Percentiles rank a stretch among this genome's conserved stretches.
phyloP scores from a whole-genome alignment of 1,140 invertebrate genomes.

The Telenomus remus region DNA sequence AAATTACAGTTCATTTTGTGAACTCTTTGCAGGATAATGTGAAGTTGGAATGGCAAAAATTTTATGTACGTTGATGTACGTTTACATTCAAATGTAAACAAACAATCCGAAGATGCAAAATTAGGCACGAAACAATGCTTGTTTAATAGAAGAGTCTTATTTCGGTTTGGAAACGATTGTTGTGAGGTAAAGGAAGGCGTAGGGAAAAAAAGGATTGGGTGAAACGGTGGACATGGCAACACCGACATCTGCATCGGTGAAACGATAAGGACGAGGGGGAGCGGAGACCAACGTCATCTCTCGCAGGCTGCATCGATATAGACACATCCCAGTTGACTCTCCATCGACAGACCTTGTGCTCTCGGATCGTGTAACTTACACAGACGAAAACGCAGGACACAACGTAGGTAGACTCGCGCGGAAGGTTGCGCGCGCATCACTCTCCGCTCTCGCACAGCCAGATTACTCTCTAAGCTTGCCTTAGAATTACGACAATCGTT shows the following conservation, averaged over 20 bases:
- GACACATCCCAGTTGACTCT: conserved; percentile 54
- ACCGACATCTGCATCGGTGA: conserved; percentile 54
- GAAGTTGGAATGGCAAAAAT: too few relatives aligned
- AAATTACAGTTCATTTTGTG: too few relatives aligned
- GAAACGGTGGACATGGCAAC: conserved; percentile 54
- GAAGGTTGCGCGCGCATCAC: conserved; percentile 59
- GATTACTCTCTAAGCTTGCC: conserved; percentile 58
- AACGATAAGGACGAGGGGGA: conserved; percentile 46
- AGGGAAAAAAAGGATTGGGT: conserved; percentile 33
- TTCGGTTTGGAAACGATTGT: not conserved
- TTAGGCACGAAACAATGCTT: not conserved
- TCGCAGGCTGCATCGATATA: conserved; percentile 57
- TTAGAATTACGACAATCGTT: conserved; percentile 58
- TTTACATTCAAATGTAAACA: too few relatives aligned
- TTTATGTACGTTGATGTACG: too few relatives aligned
- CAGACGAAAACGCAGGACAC: conserved; percentile 56
- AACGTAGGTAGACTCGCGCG: conserved; percentile 55
- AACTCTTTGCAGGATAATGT: too few relatives aligned
- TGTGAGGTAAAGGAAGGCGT: not conserved
- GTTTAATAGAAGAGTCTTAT: not conserved
- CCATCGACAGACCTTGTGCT: conserved; percentile 60
- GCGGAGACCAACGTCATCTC: conserved; percentile 54
- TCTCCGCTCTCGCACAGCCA: conserved; percentile 49
- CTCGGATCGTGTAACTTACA: conserved; percentile 56
- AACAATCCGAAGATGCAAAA: not conserved